Conservation (phyloP, 2,797 vertebrate genomes). For the Carduelis carduelis region DNA sequence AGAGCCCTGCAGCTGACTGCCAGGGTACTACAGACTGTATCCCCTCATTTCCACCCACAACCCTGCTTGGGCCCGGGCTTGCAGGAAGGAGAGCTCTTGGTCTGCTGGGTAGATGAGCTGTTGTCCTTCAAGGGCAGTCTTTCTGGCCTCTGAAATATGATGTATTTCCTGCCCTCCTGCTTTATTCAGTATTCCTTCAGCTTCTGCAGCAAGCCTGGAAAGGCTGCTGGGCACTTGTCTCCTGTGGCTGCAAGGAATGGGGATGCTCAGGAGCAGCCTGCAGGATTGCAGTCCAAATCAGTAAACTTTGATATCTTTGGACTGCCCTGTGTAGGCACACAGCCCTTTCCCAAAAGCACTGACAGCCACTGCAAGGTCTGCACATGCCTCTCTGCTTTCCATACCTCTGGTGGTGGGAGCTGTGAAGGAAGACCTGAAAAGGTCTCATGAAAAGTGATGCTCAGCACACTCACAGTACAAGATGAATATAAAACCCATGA, state of each 20-base stretch:
- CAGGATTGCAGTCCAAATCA: neutral
- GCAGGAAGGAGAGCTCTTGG: neutral
- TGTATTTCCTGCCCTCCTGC: neutral
- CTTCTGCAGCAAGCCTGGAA: neutral
- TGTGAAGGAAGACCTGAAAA: neutral
- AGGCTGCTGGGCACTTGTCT: neutral
- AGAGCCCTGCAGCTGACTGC: neutral
- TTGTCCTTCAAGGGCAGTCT: neutral
- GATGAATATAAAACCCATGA: accelerated
- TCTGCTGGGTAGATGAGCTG: neutral
- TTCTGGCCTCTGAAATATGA: neutral
- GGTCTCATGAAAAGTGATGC: neutral
- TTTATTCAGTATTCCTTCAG: neutral
- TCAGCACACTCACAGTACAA: neutral
- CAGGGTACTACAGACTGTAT: accelerated
- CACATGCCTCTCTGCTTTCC: neutral
- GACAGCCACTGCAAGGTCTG: neutral
- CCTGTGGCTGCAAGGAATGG: neutral
- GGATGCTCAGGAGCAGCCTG: neutral
- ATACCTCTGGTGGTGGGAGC: neutral
- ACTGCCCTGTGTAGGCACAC: neutral
- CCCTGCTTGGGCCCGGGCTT: neutral
- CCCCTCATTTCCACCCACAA: neutral
- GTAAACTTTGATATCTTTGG: neutral
- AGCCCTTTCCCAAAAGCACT: neutral